phyloP scores from a whole-genome alignment of 2,797 vertebrate species.

The Hemibagrus guttatus region DNA sequence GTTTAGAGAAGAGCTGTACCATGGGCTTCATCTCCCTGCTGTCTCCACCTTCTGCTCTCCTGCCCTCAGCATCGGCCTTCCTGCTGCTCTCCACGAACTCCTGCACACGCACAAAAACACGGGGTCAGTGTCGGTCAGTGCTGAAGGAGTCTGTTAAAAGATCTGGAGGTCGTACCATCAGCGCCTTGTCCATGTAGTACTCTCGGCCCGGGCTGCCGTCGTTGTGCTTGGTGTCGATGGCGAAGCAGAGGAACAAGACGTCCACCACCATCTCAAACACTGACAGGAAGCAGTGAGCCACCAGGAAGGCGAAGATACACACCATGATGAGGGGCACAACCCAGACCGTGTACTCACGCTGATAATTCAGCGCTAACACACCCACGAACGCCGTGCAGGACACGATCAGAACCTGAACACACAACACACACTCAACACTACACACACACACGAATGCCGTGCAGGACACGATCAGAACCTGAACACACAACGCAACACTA shows the following conservation, averaged over 20 bases:
- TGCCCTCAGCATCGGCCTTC: conserved; percentile 73
- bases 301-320: conserved; percentile 94
- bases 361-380: conserved; percentile 92
- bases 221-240: conserved; percentile 93
- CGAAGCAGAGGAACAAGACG: conserved; percentile 97
- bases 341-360: conserved; percentile 95
- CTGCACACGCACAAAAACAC: conserved; percentile 67
- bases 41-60: conserved; percentile 79
- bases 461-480: conserved; percentile 77
- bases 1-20: conserved; percentile 63
- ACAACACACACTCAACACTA: too few species aligned
- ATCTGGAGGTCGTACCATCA: conserved; percentile 80
- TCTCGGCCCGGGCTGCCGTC: conserved; percentile 91
- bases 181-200: conserved; percentile 96
- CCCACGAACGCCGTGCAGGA: conserved; percentile 89
- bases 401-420: conserved; percentile 81
- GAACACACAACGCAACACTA: neutral
- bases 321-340: conserved; percentile 94
- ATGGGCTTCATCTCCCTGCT: conserved; percentile 89
- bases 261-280: conserved; percentile 98
- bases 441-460: conserved; percentile 88
- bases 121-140: accelerated
- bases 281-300: conserved; percentile 98
- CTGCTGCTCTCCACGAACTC: conserved; percentile 93
- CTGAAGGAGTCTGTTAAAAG: too few species aligned